Evolutionary conservation across 2,113 vertebrate species (phyloP), one percentile per base, ranked within the genome.

Genomic region (Albula goreensis): DNA sequence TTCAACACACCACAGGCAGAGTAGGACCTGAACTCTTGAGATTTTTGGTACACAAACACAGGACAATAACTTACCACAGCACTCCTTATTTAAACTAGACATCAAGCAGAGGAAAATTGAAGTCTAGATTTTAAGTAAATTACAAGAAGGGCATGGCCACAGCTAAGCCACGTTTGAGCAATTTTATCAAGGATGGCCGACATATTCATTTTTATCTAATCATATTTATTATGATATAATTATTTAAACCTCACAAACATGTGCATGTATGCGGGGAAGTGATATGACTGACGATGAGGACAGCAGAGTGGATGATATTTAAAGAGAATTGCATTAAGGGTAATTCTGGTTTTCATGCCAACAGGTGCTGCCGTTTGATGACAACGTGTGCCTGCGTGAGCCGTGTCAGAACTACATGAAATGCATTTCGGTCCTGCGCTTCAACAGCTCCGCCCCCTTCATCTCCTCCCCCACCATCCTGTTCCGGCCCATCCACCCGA

Each of bases 361-460:
- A 7, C 92, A 96, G 95, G 98, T 99, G 74, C 95, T 99, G 83
- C 98, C 98, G 0, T 99, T 99, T 0, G 98, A 99, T 0, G 98
- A 99, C 94, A 99, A 99, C 0, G 98, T 99, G 85, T 99, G 98
- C 89, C 94, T 99, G 89, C 96, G 98, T 0, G 98, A 99, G 91
- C 98, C 98, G 13, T 99, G 98, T 80, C 97, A 99, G 94, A 99
- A 99, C 95, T 99, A 99, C 95, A 99, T 99, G 98, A 99, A 99
- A 91, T 99, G 98, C 90, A 97, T 99, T 93, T 99, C 98, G 0
- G 98, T 99, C 86, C 96, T 99, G 85, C 97, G 97, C 90, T 99
- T 99, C 0, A 98, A 99, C 91, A 99, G 98, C 90, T 99, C 98
- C 0, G 98, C 98, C 5, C 98, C 98, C 63, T 99, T 99, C 94